Conservation (phyloP, 2,113 vertebrate genomes). For the Spilogale gracilis region DNA sequence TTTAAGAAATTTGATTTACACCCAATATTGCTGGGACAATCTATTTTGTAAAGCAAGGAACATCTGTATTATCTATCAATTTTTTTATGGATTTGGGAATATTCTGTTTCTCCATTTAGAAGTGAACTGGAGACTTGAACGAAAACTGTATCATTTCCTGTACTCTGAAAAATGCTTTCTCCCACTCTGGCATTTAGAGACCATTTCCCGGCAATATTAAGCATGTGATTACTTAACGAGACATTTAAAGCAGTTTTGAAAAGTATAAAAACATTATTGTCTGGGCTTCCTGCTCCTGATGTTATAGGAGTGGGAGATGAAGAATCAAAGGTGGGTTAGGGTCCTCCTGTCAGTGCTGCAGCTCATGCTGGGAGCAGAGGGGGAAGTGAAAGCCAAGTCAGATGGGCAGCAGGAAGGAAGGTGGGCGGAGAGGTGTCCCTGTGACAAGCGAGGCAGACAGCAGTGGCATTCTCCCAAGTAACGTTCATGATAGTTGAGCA, state of each 20-base stretch:
- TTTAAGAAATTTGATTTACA: conserved; percentile 84
- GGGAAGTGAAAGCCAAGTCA: fast-evolving
- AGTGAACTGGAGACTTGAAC: conserved; percentile 69
- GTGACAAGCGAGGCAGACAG: background rate
- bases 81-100: conserved; percentile 79
- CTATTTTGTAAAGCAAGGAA: conserved; percentile 74
- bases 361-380: background rate
- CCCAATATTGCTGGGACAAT: conserved; percentile 76
- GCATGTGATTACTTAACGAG: conserved; percentile 70
- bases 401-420: background rate
- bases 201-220: conserved; percentile 69
- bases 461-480: background rate
- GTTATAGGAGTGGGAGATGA: background rate
- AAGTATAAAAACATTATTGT: conserved; percentile 63
- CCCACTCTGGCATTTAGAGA: conserved; percentile 69
- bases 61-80: conserved; percentile 83
- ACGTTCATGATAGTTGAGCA: background rate
- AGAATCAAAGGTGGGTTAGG: fast-evolving
- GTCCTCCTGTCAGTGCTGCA: fast-evolving
- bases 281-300: conserved; percentile 19
- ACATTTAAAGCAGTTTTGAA: conserved; percentile 68
- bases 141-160: conserved; percentile 83
- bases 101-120: conserved; percentile 83
- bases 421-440: fast-evolving
- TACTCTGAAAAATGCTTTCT: conserved; percentile 69